Conservation (phyloP, 2,113 vertebrate genomes). For the Willisornis vidua region DNA sequence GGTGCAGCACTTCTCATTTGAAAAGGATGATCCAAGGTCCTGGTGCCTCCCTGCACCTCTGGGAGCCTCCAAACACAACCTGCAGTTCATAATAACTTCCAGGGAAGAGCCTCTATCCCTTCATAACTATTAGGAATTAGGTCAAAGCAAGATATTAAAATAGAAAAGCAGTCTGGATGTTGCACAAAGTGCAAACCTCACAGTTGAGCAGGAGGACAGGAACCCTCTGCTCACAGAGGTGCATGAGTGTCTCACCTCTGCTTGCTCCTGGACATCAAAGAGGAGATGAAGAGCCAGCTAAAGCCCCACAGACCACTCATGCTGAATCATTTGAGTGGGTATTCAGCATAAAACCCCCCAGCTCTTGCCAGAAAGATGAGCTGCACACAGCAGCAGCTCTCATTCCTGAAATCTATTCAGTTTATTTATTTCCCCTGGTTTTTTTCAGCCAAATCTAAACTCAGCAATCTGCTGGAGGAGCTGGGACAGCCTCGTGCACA, state of each 20-base stretch:
- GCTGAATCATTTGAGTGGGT: fast-evolving
- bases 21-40: background rate
- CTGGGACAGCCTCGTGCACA: fast-evolving
- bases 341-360: background rate
- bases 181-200: background rate
- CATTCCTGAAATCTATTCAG: background rate
- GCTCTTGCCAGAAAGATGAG: background rate
- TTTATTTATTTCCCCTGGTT: background rate
- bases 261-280: background rate
- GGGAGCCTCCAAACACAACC: background rate
- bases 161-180: fast-evolving
- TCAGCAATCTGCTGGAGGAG: background rate
- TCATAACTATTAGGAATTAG: background rate
- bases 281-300: background rate
- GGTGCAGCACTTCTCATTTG: fast-evolving
- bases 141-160: fast-evolving
- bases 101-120: background rate
- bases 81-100: background rate
- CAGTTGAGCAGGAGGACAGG: background rate
- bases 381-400: background rate
- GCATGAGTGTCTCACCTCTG: fast-evolving
- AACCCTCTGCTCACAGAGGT: fast-evolving
- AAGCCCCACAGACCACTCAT: background rate
- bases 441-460: background rate
- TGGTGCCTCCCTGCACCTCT: background rate